A percentile compares a stretch with the other conserved stretches of the same genome.
Evolutionary conservation across 2,888 invertebrate species (phyloP).

Genomic region (Trachelus troglodyta): DNA sequence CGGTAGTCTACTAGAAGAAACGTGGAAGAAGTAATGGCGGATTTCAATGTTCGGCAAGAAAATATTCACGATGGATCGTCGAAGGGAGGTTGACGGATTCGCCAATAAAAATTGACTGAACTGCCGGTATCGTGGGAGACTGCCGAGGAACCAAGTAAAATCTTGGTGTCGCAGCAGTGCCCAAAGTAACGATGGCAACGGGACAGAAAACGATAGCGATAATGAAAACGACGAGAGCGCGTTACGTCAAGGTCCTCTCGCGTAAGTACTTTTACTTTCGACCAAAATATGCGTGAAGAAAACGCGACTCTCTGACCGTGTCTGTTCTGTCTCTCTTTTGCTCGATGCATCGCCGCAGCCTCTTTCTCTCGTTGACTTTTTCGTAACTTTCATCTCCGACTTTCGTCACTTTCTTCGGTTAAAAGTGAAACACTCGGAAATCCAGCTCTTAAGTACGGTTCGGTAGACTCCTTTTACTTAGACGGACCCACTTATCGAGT

Average conservation of each 20-base stretch:
- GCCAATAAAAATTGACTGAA: neutral
- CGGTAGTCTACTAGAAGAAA: neutral
- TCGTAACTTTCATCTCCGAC: conserved; percentile 57
- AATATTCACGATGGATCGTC: neutral
- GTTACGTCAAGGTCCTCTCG: conserved; percentile 6
- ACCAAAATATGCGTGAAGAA: conserved; percentile 23
- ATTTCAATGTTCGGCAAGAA: neutral
- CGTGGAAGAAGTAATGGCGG: neutral
- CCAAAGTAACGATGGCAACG: neutral
- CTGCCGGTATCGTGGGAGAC: neutral
- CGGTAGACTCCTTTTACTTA: neutral
- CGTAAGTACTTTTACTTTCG: conserved; percentile 38
- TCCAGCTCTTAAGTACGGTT: conserved; percentile 18
- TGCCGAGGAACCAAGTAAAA: neutral
- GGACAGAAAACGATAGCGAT: neutral
- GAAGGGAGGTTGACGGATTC: neutral
- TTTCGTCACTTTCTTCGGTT: conserved; percentile 61
- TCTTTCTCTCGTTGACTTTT: conserved; percentile 1
- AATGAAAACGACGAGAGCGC: neutral
- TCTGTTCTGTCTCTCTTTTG: conserved; percentile 19
- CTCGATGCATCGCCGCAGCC: neutral
- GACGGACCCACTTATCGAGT: neutral
- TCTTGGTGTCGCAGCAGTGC: neutral
- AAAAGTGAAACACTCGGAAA: conserved; percentile 50
- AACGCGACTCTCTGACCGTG: conserved; percentile 19